Evolutionary conservation across 2,113 vertebrate genomes (phyloP), one percentile per base, ranked within the genome.

Genomic region (Hemibagrus wyckioides): DNA sequence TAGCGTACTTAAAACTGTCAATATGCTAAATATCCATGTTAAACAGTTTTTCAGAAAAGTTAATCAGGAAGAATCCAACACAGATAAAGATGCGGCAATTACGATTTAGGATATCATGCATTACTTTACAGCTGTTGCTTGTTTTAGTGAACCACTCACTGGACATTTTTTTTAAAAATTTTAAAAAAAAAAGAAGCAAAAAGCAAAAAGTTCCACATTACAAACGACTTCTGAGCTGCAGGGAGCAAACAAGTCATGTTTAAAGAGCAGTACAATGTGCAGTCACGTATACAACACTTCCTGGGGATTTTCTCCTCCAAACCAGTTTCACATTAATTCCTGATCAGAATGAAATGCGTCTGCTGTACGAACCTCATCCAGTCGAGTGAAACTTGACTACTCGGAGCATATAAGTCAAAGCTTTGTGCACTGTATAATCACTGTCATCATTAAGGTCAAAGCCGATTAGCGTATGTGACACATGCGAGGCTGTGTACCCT

Each of bases 361-460:
- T 89, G 83, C 57, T 81, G 77, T 85, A 83, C 67, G 87, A 88
- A 86, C 33, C 28, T 84, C 88, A 90, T 88, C 85, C 85, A 89
- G 75, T 56, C 88, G 86, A 88, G 90, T 91, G 91, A 93, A 92
- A 88, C 89, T 89, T 90, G 81, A 86, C 85, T 89, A 79, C 88
- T 71, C 61, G 59, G 84, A 86, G 87, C 90, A 59, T 87, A 69
- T 86, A 90, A 93, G 93, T 93, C 91, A 91, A 89, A 92, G 93
- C 87, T 91, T 87, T 91, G 85, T 88, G 82, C 92, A 90, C 90
- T 92, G 90, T 92, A 89, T 94, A 94, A 95, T 93, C 93, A 93
- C 90, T 91, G 94, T 94, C 94, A 94, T 92, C 90, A 95, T 94
- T 94, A 93, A 88, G 89, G 82, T 81, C 90, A 94, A 94, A 94